Evolutionary conservation across 2,797 vertebrate species (phyloP).

Genomic region (Xiphophorus birchmanni): DNA sequence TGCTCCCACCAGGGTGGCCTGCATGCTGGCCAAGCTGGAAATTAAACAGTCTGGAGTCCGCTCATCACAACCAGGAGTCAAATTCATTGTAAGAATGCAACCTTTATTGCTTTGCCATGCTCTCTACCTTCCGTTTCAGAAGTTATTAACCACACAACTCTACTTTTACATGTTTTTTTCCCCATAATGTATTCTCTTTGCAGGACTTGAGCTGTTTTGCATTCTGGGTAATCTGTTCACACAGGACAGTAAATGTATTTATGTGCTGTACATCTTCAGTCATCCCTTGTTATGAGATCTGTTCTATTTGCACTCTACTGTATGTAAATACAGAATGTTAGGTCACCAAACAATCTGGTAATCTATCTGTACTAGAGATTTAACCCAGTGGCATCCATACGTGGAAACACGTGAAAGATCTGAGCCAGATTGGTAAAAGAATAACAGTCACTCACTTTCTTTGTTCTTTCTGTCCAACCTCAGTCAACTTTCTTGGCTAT

Average conservation of each 20-base stretch:
- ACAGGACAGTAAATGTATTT: neutral
- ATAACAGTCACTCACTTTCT: neutral
- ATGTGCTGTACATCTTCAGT: neutral
- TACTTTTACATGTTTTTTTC: neutral
- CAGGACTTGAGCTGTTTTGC: neutral
- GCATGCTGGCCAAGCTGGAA: constrained; percentile 95
- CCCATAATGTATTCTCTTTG: neutral
- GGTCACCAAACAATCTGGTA: neutral
- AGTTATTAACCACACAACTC: neutral
- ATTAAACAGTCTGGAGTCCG: constrained; percentile 91
- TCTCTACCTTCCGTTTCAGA: neutral
- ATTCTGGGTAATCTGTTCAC: neutral
- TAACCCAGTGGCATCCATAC: neutral
- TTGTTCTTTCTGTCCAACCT: neutral
- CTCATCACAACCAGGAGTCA: constrained; percentile 88
- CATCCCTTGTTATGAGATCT: neutral
- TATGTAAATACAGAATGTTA: neutral
- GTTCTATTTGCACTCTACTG: neutral
- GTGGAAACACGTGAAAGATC: neutral
- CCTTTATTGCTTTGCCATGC: neutral
- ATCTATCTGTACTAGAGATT: neutral
- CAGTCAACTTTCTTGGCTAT: neutral
- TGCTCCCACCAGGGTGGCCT: constrained; percentile 90
- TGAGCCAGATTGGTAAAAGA: neutral
- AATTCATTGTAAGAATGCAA: constrained; percentile 90